These are phyloP conservation scores for Schizotus pectinicornis DNA, from an alignment of 2,888 invertebrate species.

Conservation along the genomic window DNA sequence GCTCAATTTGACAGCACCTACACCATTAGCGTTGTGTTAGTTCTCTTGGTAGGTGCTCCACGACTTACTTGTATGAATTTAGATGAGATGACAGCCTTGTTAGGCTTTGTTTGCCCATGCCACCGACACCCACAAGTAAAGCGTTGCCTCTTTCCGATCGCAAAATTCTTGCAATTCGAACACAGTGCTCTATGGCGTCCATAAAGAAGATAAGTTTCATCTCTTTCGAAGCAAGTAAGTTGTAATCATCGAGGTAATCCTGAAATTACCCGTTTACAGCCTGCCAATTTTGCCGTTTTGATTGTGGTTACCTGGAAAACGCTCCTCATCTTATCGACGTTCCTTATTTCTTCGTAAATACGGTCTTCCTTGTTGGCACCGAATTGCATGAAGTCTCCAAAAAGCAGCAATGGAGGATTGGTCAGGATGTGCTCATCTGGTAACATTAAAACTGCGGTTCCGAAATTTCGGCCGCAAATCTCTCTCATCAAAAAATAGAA, in stretches of 20 bases:
- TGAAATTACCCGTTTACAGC: too few species aligned
- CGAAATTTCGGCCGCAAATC: constrained; percentile 70
- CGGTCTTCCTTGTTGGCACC: constrained; percentile 75
- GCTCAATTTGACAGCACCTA: constrained; percentile 86
- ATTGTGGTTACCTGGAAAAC: constrained; percentile 70
- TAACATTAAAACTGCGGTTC: constrained; percentile 64
- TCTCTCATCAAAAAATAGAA: constrained; percentile 76
- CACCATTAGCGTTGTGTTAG: constrained; percentile 15
- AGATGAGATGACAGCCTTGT: constrained; percentile 84
- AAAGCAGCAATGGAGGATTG: constrained; percentile 69
- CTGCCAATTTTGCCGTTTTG: too few species aligned
- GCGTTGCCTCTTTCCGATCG: constrained; percentile 88
- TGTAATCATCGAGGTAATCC: constrained; percentile 88
- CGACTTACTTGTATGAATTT: constrained; percentile 74
- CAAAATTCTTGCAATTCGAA: constrained; percentile 83
- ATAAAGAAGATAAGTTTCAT: constrained; percentile 87
- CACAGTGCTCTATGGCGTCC: constrained; percentile 88
- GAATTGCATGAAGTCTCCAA: constrained; percentile 84
- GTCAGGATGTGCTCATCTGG: constrained; percentile 66
- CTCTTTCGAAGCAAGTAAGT: constrained; percentile 75
- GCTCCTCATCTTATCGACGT: constrained; percentile 71
- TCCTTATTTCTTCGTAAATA: constrained; percentile 83
- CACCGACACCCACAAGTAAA: constrained; percentile 86
- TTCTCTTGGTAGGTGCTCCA: constrained; percentile 1
- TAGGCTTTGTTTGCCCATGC: constrained; percentile 89